Evolutionary conservation across 2,797 vertebrate genomes (phyloP), one percentile per base, ranked within the genome.

Genomic region (Trematomus bernacchii): DNA sequence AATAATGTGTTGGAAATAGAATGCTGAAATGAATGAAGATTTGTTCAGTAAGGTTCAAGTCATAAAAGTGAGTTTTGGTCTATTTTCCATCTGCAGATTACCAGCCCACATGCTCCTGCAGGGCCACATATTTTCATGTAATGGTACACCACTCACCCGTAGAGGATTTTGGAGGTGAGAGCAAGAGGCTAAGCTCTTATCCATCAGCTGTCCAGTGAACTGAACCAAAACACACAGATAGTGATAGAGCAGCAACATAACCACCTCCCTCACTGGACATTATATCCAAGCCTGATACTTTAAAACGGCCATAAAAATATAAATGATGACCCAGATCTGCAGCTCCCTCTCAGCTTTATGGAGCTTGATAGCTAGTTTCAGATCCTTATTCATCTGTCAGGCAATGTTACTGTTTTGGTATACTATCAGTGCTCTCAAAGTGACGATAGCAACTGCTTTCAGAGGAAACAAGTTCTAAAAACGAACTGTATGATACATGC

Each of bases 151-250:
- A 19, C 46, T 76, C n/a, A 73, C 4, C 55, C 47, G 16, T 2
- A 13, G 30, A 43, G 62, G 50, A 50, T 37, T 47, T 33, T 18
- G 27, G n/a, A 59, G 42, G n/a, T 2, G 1, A 54, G 15, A 57
- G 7, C 33, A 37, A 37, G 33, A 37, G 33, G 33, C 33, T 37
- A 37, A 37, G 57, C 37, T 62, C 1, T 71, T 66, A 58, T 71
- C 53, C 74, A 73, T 68, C 50, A 65, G 58, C 62, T 23, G 11
- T 9, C 33, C 33, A 37, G 33, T 30, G 61, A 65, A 40, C 19
- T 55, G 6, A 60, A 76, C 18, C n/a, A 57, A 53, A 68, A 37
- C 8, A 37, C 33, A 37, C 33, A 69, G 3, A 48, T 27, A 4
- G 7, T 4, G 54, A 66, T 8, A n/a, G 6, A 58, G 13, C 37